Percentiles rank a stretch among this genome's conserved stretches.
phyloP scores from a whole-genome alignment of 2,888 invertebrate genomes.

The Danaus chrysippus region DNA sequence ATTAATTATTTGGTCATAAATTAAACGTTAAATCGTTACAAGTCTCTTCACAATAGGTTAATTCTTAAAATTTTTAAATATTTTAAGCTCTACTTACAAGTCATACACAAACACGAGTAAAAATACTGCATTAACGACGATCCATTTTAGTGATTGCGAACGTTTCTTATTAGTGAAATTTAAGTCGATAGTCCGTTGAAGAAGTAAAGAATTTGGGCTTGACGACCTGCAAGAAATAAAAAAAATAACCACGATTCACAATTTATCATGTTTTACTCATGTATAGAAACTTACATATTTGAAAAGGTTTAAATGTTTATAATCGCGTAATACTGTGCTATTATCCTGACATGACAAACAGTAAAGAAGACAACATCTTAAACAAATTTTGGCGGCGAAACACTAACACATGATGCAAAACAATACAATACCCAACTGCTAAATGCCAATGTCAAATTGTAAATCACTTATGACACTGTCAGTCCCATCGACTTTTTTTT shows the following conservation, averaged over 20 bases:
- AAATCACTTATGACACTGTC: too few species aligned
- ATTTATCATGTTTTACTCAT: background rate
- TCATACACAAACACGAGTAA: conserved; percentile 78
- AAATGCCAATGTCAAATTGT: too few species aligned
- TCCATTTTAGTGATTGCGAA: conserved; percentile 78
- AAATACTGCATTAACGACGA: conserved; percentile 75
- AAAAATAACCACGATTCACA: conserved; percentile 7
- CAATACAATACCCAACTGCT: too few species aligned
- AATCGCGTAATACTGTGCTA: too few species aligned
- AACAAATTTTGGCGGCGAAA: conserved; percentile 1
- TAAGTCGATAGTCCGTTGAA: conserved; percentile 75
- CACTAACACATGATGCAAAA: background rate
- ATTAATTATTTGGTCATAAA: too few species aligned
- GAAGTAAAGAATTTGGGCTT: conserved; percentile 60
- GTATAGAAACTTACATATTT: background rate
- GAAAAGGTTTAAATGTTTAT: background rate
- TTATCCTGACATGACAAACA: background rate
- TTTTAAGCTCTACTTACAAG: conserved; percentile 69
- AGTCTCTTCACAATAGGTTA: too few species aligned
- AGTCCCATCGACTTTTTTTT: too few species aligned
- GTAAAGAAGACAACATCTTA: background rate
- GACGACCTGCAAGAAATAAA: conserved; percentile 45
- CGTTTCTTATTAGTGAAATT: conserved; percentile 73
- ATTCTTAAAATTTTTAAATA: background rate
- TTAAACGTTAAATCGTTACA: too few species aligned